Conservation (phyloP, 1,140 invertebrate species). For the Cydia splendana region DNA sequence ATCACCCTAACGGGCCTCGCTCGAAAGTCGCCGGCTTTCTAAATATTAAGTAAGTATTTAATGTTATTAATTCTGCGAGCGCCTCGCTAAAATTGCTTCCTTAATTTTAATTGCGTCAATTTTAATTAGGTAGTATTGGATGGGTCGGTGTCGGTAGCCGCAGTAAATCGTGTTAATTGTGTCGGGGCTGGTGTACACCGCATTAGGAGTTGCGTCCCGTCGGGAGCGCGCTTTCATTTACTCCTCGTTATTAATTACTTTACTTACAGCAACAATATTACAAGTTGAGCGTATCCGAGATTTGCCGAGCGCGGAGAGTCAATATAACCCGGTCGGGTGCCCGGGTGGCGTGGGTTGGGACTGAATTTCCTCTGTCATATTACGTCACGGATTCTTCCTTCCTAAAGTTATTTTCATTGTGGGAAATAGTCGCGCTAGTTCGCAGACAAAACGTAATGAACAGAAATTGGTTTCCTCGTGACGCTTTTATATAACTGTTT, state of each 20-base stretch:
- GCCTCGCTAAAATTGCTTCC: constrained; percentile 10
- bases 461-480: no score
- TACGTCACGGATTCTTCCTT: no score
- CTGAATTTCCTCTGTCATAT: no score
- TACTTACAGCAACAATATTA: neutral
- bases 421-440: no score
- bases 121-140: constrained; percentile 9
- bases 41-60: neutral
- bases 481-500: no score
- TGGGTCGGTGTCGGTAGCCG: neutral
- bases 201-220: neutral
- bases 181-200: neutral
- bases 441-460: no score
- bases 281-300: neutral
- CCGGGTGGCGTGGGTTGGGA: no score
- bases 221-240: neutral
- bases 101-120: constrained; percentile 29
- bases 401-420: no score
- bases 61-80: constrained; percentile 27
- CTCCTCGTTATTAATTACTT: neutral
- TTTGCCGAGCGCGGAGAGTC: neutral
- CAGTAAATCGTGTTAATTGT: constrained; percentile 8
- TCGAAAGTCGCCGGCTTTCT: neutral
- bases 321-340: no score
- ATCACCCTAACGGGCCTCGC: neutral